Percentiles rank a stretch among this genome's conserved stretches.
Conservation (phyloP, 2,888 invertebrate genomes). For the Aphidius colemani region DNA sequence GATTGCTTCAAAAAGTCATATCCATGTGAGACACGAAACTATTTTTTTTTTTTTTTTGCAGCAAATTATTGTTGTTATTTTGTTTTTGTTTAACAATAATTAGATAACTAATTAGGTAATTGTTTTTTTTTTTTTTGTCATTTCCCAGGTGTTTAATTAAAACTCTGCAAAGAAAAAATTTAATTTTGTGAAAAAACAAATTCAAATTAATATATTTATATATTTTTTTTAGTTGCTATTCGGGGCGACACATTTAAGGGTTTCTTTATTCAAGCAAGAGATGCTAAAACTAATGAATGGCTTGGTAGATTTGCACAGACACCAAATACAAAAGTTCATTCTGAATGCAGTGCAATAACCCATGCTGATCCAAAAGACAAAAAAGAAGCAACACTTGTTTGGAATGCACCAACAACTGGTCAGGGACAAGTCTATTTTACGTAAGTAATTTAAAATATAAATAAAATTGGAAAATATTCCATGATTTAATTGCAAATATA, state of each 20-base stretch:
- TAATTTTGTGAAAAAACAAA: too few relatives aligned
- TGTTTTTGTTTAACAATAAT: too few relatives aligned
- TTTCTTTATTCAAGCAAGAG: constrained; percentile 83
- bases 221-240: constrained; percentile 63
- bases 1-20: too few relatives aligned
- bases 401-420: constrained; percentile 73
- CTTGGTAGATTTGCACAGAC: constrained; percentile 75
- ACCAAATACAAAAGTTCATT: constrained; percentile 75
- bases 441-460: constrained; percentile 64
- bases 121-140: too few relatives aligned
- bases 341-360: constrained; percentile 80
- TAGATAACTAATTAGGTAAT: too few relatives aligned
- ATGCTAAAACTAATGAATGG: constrained; percentile 74
- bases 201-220: constrained; percentile 4
- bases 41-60: too few relatives aligned
- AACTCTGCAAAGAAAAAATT: not conserved
- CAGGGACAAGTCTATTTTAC: constrained; percentile 79
- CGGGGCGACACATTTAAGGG: constrained; percentile 72
- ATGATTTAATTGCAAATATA: not conserved
- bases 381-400: constrained; percentile 72
- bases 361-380: constrained; percentile 79
- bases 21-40: too few relatives aligned
- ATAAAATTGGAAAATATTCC: not conserved
- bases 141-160: not conserved
- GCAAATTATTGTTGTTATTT: too few relatives aligned